Evolutionary conservation across 2,113 vertebrate genomes (phyloP).

Genomic region (Isichthys henryi): DNA sequence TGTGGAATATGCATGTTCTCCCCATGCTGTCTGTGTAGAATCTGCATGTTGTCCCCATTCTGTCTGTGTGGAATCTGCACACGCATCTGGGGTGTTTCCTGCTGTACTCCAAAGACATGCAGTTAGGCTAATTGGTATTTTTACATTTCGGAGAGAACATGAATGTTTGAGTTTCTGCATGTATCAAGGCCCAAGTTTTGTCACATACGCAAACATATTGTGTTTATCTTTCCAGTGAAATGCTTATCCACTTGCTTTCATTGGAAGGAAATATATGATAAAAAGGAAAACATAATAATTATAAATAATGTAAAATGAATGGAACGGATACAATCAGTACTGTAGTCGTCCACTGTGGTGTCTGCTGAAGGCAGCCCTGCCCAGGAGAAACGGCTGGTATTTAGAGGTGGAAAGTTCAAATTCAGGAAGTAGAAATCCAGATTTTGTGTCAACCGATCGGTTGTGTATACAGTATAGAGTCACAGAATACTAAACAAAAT

Average conservation of each 20-base stretch:
- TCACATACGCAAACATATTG: no score
- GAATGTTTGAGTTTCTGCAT: no score
- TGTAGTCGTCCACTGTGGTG: no score
- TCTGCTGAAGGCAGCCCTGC: background rate
- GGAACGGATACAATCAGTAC: background rate
- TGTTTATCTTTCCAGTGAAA: background rate
- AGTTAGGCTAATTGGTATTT: no score
- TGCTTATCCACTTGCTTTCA: background rate
- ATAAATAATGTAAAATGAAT: background rate
- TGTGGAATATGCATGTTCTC: no score
- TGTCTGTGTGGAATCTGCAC: no score
- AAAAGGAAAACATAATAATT: background rate
- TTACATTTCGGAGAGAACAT: no score
- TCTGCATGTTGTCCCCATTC: no score
- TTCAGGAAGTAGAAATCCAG: background rate
- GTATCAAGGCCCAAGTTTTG: no score
- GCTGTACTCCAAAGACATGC: no score
- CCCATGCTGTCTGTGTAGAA: no score
- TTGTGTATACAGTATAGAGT: background rate
- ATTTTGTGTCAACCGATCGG: background rate
- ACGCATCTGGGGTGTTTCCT: no score
- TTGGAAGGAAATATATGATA: background rate
- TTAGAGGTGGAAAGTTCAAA: background rate
- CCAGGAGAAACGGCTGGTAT: background rate
- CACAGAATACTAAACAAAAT: background rate